Conservation (phyloP, 2,888 invertebrate genomes). For the Ormyrus nitidulus region DNA sequence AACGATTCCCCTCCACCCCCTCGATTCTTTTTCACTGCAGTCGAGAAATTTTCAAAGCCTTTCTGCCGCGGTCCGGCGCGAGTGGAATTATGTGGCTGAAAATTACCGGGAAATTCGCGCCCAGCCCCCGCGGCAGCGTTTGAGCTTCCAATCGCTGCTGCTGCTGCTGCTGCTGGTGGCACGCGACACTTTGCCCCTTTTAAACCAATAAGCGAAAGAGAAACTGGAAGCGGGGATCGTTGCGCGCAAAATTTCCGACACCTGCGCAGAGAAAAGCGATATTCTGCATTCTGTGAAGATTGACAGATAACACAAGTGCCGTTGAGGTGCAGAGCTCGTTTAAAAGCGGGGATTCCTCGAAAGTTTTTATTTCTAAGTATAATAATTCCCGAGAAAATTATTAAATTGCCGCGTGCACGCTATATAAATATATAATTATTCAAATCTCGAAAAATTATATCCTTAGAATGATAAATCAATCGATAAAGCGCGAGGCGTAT, state of each 20-base stretch:
- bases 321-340: too few relatives aligned
- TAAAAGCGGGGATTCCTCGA: too few relatives aligned
- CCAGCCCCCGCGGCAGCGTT: neutral
- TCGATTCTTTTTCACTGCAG: slow-evolving; percentile 48
- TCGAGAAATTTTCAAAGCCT: slow-evolving; percentile 44
- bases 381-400: too few relatives aligned
- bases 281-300: too few relatives aligned
- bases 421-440: too few relatives aligned
- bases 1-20: slow-evolving; percentile 34
- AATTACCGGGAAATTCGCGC: slow-evolving; percentile 48
- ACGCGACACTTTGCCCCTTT: neutral
- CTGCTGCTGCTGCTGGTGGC: neutral
- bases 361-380: too few relatives aligned
- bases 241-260: slow-evolving; percentile 18
- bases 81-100: slow-evolving; percentile 46
- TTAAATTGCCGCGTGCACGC: too few relatives aligned
- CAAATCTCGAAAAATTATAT: too few relatives aligned
- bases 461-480: too few relatives aligned
- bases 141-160: slow-evolving; percentile 22
- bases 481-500: neutral
- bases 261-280: slow-evolving; percentile 1
- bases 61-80: neutral
- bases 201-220: neutral
- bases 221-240: slow-evolving; percentile 1
- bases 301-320: too few relatives aligned